phyloP scores from a whole-genome alignment of 2,888 invertebrate species.

The Epinotia brunnichana region DNA sequence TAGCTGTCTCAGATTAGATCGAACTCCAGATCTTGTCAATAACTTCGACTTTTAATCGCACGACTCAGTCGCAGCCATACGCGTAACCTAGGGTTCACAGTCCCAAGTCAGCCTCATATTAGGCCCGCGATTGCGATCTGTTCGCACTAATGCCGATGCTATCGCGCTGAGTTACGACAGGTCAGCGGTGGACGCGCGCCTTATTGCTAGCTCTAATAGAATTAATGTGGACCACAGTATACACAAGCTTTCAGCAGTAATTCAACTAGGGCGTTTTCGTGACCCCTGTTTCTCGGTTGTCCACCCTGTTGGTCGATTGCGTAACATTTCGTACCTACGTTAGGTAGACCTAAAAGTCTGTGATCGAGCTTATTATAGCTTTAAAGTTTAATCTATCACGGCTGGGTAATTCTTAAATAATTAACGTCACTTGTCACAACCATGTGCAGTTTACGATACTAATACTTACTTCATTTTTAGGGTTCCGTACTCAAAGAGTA shows the following conservation, averaged over 20 bases:
- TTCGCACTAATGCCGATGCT: constrained; percentile 40
- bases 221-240: constrained; percentile 3
- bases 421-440: too few species aligned
- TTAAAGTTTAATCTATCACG: too few species aligned
- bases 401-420: too few species aligned
- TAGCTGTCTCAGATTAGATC: neutral
- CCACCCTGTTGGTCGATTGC: too few species aligned
- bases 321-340: too few species aligned
- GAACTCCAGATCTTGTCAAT: neutral
- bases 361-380: too few species aligned
- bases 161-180: constrained; percentile 38
- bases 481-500: too few species aligned
- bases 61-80: neutral
- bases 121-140: constrained; percentile 39
- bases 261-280: too few species aligned
- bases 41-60: neutral
- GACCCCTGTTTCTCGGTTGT: too few species aligned
- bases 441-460: too few species aligned
- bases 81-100: constrained; percentile 3
- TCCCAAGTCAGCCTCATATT: constrained; percentile 26
- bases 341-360: too few species aligned
- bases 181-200: constrained; percentile 28
- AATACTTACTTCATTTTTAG: too few species aligned
- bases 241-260: neutral
- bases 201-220: constrained; percentile 19